These are phyloP conservation scores for Chironomus striatipennis DNA, from an alignment of 1,140 invertebrate genomes.

Conservation along the genomic window DNA sequence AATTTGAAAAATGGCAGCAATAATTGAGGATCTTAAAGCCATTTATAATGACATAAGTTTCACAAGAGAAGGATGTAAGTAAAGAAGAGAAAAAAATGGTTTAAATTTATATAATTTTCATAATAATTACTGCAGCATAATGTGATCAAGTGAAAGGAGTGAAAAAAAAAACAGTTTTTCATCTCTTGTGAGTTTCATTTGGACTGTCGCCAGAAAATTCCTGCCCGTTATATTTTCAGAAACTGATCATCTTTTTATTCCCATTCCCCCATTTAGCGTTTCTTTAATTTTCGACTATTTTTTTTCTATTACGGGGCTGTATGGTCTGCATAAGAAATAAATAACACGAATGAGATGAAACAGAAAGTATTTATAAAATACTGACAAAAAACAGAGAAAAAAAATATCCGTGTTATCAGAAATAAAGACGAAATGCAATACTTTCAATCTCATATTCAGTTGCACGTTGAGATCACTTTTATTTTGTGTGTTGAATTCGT, in stretches of 20 bases:
- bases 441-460: too few relatives aligned
- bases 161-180: not conserved
- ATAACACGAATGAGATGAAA: too few relatives aligned
- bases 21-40: constrained; percentile 18
- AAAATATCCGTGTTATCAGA: too few relatives aligned
- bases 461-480: too few relatives aligned
- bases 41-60: constrained; percentile 12
- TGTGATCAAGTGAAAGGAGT: not conserved
- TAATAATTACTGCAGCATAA: not conserved
- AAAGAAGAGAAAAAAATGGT: not conserved
- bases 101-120: not conserved
- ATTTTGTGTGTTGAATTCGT: too few relatives aligned
- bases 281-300: too few relatives aligned
- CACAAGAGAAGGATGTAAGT: constrained; percentile 20
- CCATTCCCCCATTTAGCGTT: not conserved
- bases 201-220: not conserved
- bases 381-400: too few relatives aligned
- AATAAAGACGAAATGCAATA: too few relatives aligned
- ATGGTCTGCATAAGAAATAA: too few relatives aligned
- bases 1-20: not conserved
- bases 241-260: not conserved
- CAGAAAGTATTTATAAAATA: too few relatives aligned
- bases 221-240: not conserved
- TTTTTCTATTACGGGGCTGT: too few relatives aligned
- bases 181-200: not conserved